phyloP scores from a whole-genome alignment of 2,888 invertebrate genomes.

The Crepidodera aurea region DNA sequence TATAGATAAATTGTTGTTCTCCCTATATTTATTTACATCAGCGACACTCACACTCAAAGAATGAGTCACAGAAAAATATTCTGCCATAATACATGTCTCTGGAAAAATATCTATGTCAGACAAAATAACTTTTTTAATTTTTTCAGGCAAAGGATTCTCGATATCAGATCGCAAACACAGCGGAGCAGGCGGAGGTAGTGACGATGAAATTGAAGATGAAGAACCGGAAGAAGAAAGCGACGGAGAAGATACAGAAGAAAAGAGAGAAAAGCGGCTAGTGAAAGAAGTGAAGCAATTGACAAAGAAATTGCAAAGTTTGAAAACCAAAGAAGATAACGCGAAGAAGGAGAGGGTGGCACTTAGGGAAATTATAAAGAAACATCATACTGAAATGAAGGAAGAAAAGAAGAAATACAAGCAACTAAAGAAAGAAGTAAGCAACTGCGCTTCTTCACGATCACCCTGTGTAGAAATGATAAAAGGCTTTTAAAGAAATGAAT shows the following conservation, averaged over 20 bases:
- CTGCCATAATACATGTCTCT: too few species aligned
- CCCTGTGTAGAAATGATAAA: too few species aligned
- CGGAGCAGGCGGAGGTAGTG: conserved; percentile 62
- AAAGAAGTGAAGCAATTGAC: conserved; percentile 74
- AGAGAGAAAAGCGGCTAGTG: conserved; percentile 67
- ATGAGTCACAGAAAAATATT: too few species aligned
- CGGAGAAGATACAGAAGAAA: conserved; percentile 73
- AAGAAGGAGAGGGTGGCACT: conserved; percentile 80
- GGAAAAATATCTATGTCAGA: not conserved
- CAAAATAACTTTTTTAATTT: not conserved
- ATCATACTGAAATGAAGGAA: conserved; percentile 78
- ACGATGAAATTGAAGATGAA: conserved; percentile 64
- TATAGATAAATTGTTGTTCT: too few species aligned
- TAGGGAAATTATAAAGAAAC: conserved; percentile 82
- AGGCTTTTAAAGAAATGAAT: too few species aligned
- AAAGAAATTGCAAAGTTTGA: conserved; percentile 64
- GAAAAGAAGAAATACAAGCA: conserved; percentile 85
- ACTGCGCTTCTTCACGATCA: too few species aligned
- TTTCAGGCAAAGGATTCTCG: conserved; percentile 52
- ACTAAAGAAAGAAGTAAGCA: conserved; percentile 79
- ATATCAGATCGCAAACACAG: conserved; percentile 63
- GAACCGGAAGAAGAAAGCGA: conserved; percentile 70
- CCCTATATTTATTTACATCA: too few species aligned
- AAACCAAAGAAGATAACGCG: conserved; percentile 75
- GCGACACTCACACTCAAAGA: too few species aligned